Percentiles rank a stretch among this genome's conserved stretches.
phyloP scores from a whole-genome alignment of 2,888 invertebrate species.

The Sabatieria punctata region DNA sequence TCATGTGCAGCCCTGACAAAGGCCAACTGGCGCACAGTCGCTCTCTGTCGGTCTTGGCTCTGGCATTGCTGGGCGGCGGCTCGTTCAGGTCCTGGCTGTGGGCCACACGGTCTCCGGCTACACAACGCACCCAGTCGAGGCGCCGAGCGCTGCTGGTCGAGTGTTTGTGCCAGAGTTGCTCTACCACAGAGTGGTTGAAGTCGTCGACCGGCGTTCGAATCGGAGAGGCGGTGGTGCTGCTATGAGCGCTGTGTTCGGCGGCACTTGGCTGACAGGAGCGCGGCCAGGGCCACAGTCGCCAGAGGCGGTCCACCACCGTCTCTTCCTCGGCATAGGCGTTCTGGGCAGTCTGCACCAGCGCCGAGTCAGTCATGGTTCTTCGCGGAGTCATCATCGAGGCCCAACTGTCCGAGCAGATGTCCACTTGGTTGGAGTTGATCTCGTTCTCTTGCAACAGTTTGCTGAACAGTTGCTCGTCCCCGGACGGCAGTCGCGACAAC shows the following conservation, averaged over 20 bases:
- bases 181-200: constrained; percentile 9
- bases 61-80: neutral
- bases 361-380: too few relatives aligned
- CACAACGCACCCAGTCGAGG: neutral
- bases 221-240: neutral
- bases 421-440: constrained; percentile 16
- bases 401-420: neutral
- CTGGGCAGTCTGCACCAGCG: neutral
- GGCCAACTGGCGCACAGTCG: constrained; percentile 12
- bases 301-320: neutral
- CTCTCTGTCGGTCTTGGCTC: neutral
- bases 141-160: neutral
- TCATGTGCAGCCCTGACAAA: constrained; percentile 11
- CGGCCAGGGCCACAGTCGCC: neutral
- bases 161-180: constrained; percentile 2
- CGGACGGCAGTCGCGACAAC: constrained; percentile 7
- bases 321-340: too few relatives aligned
- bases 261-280: neutral
- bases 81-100: constrained; percentile 8
- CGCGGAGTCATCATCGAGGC: too few relatives aligned
- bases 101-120: constrained; percentile 10
- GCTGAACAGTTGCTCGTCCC: constrained; percentile 25
- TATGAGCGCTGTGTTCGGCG: neutral
- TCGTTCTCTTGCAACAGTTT: constrained; percentile 27
- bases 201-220: constrained; percentile 11